A percentile compares a stretch with the other conserved stretches of the same genome.
phyloP scores from a whole-genome alignment of 2,888 invertebrate species.

The Muscina levida region DNA sequence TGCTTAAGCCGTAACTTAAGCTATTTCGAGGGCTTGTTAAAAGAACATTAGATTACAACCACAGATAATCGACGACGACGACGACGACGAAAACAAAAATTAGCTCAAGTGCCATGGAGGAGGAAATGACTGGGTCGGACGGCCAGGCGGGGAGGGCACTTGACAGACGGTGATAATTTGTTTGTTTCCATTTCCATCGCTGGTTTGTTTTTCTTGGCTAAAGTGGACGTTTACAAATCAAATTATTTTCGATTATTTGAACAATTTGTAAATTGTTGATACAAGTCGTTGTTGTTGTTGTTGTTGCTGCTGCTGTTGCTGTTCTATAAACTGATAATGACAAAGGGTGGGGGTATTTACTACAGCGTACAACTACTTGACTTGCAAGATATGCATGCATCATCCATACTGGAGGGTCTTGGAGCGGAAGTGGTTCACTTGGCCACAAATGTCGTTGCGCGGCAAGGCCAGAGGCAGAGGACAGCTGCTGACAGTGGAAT shows the following conservation, averaged over 20 bases:
- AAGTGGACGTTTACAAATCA: constrained; percentile 32
- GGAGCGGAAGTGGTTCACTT: constrained; percentile 44
- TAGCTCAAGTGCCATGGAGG: constrained; percentile 59
- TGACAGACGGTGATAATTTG: not conserved
- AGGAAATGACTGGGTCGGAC: constrained; percentile 36
- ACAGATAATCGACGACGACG: constrained; percentile 21
- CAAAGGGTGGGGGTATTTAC: no score
- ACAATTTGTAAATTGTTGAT: constrained; percentile 25
- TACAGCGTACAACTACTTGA: no score
- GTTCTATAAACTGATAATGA: not conserved
- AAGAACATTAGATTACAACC: constrained; percentile 61
- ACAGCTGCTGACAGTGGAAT: constrained; percentile 54
- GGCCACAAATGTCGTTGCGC: not conserved
- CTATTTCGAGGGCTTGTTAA: constrained; percentile 59
- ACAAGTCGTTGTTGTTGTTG: not conserved
- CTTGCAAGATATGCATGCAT: no score
- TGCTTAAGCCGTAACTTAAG: constrained; percentile 5
- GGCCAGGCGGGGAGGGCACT: not conserved
- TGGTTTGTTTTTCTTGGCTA: constrained; percentile 45
- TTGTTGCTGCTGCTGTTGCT: no score
- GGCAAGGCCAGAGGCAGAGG: not conserved
- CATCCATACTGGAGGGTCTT: constrained; percentile 36
- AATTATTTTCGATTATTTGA: constrained; percentile 38
- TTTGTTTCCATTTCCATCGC: constrained; percentile 18
- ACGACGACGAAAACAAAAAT: no score